A percentile compares a stretch with the other conserved stretches of the same genome.
These are phyloP conservation scores for Alfaro cultratus DNA, from an alignment of 2,797 vertebrate genomes.

Conservation along the genomic window DNA sequence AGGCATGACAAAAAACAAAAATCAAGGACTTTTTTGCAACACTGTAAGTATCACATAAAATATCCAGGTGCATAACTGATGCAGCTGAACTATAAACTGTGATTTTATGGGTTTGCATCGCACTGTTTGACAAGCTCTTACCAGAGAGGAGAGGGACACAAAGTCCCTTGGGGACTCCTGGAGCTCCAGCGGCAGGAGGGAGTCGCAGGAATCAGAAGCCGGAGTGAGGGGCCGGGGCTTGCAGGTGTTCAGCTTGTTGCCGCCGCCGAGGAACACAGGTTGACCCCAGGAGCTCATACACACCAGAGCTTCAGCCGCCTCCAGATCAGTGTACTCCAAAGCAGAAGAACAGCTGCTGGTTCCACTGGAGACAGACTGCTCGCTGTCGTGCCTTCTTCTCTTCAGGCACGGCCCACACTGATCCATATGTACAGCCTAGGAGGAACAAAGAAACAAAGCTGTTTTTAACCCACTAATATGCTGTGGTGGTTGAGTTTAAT, in stretches of 20 bases:
- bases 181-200: constrained; percentile 79
- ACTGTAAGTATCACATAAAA: constrained; percentile 26
- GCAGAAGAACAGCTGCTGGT: constrained; percentile 31
- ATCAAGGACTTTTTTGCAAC: neutral
- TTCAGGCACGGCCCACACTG: constrained; percentile 85
- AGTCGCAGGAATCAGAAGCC: constrained; percentile 94
- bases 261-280: constrained; percentile 69
- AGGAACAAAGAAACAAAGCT: constrained; percentile 8
- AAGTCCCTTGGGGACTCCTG: constrained; percentile 86
- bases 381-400: constrained; percentile 88
- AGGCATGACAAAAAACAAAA: neutral
- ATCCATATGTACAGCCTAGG: constrained; percentile 86
- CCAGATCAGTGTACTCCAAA: constrained; percentile 94
- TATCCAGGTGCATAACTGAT: constrained; percentile 30
- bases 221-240: constrained; percentile 94
- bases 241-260: constrained; percentile 65
- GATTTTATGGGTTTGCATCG: constrained; percentile 47
- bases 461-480: neutral
- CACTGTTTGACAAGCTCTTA: constrained; percentile 73
- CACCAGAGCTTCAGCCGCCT: constrained; percentile 93
- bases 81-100: constrained; percentile 39
- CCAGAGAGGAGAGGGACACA: constrained; percentile 91
- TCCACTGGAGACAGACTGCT: constrained; percentile 80
- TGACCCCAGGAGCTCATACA: constrained; percentile 98
- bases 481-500: constrained; percentile 10